A percentile compares a stretch with the other conserved stretches of the same genome.
Evolutionary conservation across 2,888 invertebrate species (phyloP).

Genomic region (Bembecia ichneumoniformis): DNA sequence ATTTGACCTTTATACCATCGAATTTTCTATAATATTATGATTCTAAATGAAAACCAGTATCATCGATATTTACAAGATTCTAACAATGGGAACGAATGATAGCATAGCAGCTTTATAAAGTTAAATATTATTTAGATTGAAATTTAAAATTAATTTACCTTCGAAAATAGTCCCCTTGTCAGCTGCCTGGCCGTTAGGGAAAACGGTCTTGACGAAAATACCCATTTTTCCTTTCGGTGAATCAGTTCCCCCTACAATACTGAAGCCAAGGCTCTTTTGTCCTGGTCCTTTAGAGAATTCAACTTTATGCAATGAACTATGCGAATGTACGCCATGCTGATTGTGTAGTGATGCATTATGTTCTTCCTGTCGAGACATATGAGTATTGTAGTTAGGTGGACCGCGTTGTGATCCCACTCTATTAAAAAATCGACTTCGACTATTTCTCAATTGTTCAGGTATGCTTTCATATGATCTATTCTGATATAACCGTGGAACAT

Average conservation of each 20-base stretch:
- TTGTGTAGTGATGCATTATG: constrained; percentile 29
- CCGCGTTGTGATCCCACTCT: constrained; percentile 61
- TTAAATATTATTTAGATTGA: no score
- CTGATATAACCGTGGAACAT: constrained; percentile 57
- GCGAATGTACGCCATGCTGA: constrained; percentile 40
- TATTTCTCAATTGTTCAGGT: constrained; percentile 57
- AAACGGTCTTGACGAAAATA: constrained; percentile 90
- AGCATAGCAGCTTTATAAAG: no score
- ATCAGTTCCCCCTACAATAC: constrained; percentile 91
- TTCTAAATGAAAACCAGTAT: no score
- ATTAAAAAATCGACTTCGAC: constrained; percentile 56
- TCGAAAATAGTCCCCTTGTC: constrained; percentile 87
- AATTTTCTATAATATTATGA: no score
- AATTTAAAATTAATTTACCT: constrained; percentile 76
- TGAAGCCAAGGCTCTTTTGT: constrained; percentile 89
- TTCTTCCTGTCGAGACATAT: constrained; percentile 49
- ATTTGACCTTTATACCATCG: no score
- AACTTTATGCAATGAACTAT: constrained; percentile 56
- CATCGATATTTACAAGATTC: not conserved
- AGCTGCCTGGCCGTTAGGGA: constrained; percentile 87
- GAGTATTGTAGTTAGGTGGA: constrained; percentile 38
- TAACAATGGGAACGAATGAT: not conserved
- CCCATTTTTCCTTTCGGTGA: constrained; percentile 91
- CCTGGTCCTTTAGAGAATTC: constrained; percentile 87
- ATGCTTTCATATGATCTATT: constrained; percentile 65